Percentiles rank a stretch among this genome's conserved stretches.
Conservation (phyloP, 2,797 vertebrate genomes). For the Phataginus tricuspis region DNA sequence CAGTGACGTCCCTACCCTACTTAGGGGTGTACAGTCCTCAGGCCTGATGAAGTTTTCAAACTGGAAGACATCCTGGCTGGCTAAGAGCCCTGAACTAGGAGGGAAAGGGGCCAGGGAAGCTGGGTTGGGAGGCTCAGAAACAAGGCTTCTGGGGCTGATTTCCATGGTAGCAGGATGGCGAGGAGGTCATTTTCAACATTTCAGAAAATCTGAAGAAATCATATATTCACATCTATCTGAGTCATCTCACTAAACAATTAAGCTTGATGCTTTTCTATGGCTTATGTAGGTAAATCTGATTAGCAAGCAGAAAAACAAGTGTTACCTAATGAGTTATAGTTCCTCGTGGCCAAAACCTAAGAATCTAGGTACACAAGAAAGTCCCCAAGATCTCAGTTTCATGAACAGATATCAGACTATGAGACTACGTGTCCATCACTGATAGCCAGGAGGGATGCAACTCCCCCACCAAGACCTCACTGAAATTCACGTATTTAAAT, state of each 20-base stretch:
- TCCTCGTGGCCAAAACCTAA: not conserved
- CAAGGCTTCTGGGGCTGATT: not conserved
- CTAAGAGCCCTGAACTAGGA: not conserved
- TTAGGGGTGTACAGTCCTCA: not conserved
- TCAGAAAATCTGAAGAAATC: not conserved
- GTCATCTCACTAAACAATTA: not conserved
- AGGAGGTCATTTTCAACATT: not conserved
- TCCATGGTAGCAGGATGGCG: not conserved
- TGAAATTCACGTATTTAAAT: not conserved
- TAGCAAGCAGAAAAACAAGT: not conserved
- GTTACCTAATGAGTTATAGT: not conserved
- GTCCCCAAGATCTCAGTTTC: not conserved
- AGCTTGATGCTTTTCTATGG: not conserved
- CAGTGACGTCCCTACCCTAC: not conserved
- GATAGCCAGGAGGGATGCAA: not conserved
- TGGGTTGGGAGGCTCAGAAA: not conserved
- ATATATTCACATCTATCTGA: not conserved
- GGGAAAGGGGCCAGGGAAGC: not conserved
- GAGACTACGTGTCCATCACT: not conserved
- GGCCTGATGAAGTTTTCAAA: not conserved
- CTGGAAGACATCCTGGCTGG: not conserved
- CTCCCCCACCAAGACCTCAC: not conserved
- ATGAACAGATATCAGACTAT: not conserved
- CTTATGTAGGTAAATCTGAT: not conserved
- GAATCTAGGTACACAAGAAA: not conserved